Percentiles rank a stretch among this genome's conserved stretches.
phyloP scores from a whole-genome alignment of 2,888 invertebrate genomes.

The Eristalis tenax region DNA sequence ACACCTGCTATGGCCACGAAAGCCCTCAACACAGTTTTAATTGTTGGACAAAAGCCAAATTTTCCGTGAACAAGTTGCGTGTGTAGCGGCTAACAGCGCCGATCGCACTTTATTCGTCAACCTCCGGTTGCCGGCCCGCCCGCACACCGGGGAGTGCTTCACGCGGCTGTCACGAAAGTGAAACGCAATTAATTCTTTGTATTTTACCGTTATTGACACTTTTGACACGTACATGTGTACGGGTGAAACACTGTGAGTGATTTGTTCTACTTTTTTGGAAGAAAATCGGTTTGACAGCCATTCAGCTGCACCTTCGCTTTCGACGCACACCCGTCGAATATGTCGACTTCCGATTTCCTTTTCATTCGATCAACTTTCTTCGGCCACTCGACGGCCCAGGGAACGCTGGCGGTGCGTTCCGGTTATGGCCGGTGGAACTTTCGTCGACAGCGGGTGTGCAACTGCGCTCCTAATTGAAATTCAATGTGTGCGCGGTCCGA shows the following conservation, averaged over 20 bases:
- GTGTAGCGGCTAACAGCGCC: neutral
- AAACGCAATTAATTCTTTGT: constrained; percentile 15
- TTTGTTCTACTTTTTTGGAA: constrained; percentile 36
- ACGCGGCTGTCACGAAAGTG: constrained; percentile 9
- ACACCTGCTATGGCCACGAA: neutral
- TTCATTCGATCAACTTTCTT: constrained; percentile 45
- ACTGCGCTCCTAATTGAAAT: constrained; percentile 19
- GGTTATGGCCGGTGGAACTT: constrained; percentile 17
- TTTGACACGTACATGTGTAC: constrained; percentile 12
- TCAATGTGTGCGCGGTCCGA: neutral
- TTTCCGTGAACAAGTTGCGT: neutral
- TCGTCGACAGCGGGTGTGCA: neutral
- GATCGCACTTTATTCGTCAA: no score
- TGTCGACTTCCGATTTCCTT: constrained; percentile 44
- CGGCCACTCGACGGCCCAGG: neutral
- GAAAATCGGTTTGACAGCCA: constrained; percentile 13
- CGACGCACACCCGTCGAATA: neutral
- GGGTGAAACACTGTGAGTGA: constrained; percentile 10
- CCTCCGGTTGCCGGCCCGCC: neutral
- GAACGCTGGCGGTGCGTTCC: constrained; percentile 1
- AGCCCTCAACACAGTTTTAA: neutral
- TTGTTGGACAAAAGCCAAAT: neutral
- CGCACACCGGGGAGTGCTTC: neutral
- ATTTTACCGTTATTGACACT: neutral
- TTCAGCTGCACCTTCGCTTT: constrained; percentile 50